Evolutionary conservation across 1,140 invertebrate genomes (phyloP).

Genomic region (Tyrophagus putrescentiae): DNA sequence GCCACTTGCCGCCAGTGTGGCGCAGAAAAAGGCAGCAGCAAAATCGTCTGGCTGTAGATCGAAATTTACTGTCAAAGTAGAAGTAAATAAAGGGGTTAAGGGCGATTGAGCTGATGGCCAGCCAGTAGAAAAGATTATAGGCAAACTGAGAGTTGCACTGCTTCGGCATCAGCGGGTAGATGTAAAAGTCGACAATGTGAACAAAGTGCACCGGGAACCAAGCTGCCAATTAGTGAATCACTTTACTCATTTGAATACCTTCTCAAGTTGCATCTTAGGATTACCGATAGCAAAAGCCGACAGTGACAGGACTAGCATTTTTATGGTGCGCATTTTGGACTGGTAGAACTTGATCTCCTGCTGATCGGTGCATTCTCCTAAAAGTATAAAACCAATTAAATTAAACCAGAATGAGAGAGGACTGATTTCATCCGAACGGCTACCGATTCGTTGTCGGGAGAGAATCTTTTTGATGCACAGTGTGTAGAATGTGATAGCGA

Average conservation of each 20-base stretch:
- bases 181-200: constrained; percentile 15
- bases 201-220: constrained; percentile 14
- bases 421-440: not conserved
- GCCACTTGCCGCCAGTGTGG: too few relatives aligned
- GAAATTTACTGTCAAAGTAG: constrained; percentile 6
- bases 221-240: too few relatives aligned
- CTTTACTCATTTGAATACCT: too few relatives aligned
- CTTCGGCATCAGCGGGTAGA: constrained; percentile 1
- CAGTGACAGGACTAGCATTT: constrained; percentile 8
- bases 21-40: too few relatives aligned
- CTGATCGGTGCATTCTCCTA: not conserved
- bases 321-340: constrained; percentile 10
- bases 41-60: not conserved
- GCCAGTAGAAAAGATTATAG: constrained; percentile 15
- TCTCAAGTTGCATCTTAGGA: too few relatives aligned
- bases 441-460: constrained; percentile 12
- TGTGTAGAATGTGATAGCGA: constrained; percentile 36
- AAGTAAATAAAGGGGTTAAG: constrained; percentile 17
- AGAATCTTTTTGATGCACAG: constrained; percentile 16
- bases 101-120: constrained; percentile 4
- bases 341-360: not conserved
- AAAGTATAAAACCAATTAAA: not conserved
- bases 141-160: constrained; percentile 7
- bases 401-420: not conserved
- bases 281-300: constrained; percentile 5